Base-by-base conservation (phyloP, 2,797 vertebrate genomes). In the Mionectes olivaceus region DNA sequence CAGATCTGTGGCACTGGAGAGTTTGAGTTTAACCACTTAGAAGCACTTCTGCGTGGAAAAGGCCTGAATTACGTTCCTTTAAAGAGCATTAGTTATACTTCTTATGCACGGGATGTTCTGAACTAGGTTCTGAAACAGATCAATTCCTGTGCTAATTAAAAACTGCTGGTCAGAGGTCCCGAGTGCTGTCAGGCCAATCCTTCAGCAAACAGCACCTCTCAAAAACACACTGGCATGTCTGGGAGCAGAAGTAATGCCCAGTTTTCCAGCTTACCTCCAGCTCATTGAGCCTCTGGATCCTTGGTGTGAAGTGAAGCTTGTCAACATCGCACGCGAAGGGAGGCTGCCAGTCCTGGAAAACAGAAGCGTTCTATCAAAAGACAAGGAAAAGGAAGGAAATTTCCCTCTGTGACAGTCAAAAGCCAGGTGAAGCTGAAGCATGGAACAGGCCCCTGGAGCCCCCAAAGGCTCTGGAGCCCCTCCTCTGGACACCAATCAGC, bases 301-400 rank as follows among this genome's bases (percentile, higher is more conserved):
- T 98, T 1, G 99, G 99, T 7, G 99, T 99, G 93, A 99, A 99
- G 95, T 99, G 99, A 92, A 99, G 98, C 96, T 99, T 98, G 97
- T 99, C 99, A 9, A 99, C 99, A 97, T 99, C 99, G 94, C 99
- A 99, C 2, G 99, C 99, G 83, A 99, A 99, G 2, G 99, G 99
- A 50, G 99, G 99, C 96, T 99, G 99, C 99, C 99, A 99, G 63
- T 99, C 99, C 99, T 99, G 95, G 13, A 86, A 76, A 78, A 91
- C 25, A 92, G 14, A 46, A 74, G 32, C 49, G 64, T 3, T 90
- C 85, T 93, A 96, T 96, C 94, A 96, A 63, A 86, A 81, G 46
- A 90, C 27, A 47, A n/a, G 61, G 93, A 59, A 93, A 74, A 59
- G 10, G 13, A 69, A 79, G 18, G 46, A 14, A 32, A 25, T 16